Evolutionary conservation across 1,140 invertebrate species (phyloP).

Genomic region (Lepidurus couesii): DNA sequence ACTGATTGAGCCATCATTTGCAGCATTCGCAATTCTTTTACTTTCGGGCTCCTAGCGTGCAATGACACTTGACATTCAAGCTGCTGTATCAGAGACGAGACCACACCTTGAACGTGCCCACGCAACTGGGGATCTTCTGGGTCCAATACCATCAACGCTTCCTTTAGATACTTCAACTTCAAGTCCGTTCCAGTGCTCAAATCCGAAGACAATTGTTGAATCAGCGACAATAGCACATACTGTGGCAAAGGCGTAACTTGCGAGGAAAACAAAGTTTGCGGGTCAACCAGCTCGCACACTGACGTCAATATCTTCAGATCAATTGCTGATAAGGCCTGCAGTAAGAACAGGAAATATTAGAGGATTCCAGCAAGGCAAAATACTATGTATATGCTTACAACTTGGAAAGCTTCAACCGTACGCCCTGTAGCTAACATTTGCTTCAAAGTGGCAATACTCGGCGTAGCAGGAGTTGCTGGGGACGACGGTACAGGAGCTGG

Average conservation of each 20-base stretch:
- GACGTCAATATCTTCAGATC: constrained; percentile 77
- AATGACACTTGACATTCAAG: not conserved
- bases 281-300: constrained; percentile 74
- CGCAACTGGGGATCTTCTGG: not conserved
- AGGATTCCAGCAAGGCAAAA: not conserved
- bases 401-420: not conserved
- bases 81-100: not conserved
- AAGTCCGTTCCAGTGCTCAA: constrained; percentile 75
- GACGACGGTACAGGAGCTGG: not conserved
- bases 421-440: not conserved
- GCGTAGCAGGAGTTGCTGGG: not conserved
- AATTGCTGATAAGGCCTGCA: constrained; percentile 73
- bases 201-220: constrained; percentile 86
- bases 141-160: not conserved
- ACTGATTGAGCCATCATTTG: not conserved
- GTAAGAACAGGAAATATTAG: not conserved
- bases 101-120: not conserved
- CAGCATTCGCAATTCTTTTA: constrained; percentile 4
- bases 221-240: constrained; percentile 79
- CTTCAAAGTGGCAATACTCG: not conserved
- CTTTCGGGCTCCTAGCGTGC: not conserved
- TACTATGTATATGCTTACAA: not conserved
- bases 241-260: constrained; percentile 65
- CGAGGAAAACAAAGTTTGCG: constrained; percentile 64
- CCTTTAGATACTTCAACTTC: constrained; percentile 66